Evolutionary conservation across 2,888 invertebrate genomes (phyloP).

Genomic region (Drosophila colorata): DNA sequence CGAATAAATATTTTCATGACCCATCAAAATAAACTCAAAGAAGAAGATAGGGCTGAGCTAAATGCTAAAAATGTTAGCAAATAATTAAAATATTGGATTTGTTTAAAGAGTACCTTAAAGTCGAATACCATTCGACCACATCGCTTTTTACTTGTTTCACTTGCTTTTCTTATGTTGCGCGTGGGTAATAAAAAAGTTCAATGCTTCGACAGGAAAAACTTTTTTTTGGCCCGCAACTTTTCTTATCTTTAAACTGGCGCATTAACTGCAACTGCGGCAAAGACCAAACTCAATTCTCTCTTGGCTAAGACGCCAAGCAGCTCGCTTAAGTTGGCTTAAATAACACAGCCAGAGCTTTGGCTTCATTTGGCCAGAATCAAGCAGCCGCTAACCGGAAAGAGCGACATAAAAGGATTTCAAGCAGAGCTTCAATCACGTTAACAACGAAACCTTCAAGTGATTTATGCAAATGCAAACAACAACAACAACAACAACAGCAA

Average conservation of each 20-base stretch:
- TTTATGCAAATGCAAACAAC: conserved; percentile 62
- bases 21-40: too few species aligned
- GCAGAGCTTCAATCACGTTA: conserved; percentile 72
- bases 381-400: conserved; percentile 23
- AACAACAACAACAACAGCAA: conserved; percentile 25
- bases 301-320: not conserved
- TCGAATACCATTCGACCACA: not conserved
- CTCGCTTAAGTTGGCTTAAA: conserved; percentile 13
- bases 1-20: too few species aligned
- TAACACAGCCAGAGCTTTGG: not conserved
- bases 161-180: conserved; percentile 30
- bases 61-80: too few species aligned
- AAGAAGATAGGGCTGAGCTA: too few species aligned
- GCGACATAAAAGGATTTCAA: conserved; percentile 54
- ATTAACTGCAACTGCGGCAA: conserved; percentile 54
- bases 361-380: not conserved
- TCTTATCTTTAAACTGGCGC: conserved; percentile 69
- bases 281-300: conserved; percentile 16
- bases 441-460: conserved; percentile 39
- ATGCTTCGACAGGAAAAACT: conserved; percentile 50
- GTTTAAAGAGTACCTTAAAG: not conserved
- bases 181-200: conserved; percentile 40
- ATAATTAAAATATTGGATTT: too few species aligned
- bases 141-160: conserved; percentile 23
- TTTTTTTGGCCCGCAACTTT: conserved; percentile 44